Base-by-base conservation (phyloP, 2,797 vertebrate genomes). In the Molothrus aeneus region DNA sequence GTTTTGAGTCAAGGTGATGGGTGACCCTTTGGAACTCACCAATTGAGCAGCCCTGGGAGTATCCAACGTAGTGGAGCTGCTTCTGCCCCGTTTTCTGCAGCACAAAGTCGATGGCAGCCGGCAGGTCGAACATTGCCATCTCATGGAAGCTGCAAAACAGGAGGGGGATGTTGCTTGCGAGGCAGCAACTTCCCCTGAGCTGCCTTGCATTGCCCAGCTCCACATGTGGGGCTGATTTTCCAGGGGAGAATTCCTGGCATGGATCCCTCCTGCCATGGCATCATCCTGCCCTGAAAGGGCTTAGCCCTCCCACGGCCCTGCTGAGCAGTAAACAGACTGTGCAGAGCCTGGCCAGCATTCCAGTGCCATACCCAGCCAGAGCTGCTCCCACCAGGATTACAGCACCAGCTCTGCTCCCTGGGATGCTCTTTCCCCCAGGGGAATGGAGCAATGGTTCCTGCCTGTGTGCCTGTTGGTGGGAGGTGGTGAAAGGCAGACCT, bases 31-130 rank as follows among this genome's bases (percentile, higher is more conserved):
- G 3, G 65, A 31, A 90, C 80, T 7, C 59, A 99, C 99, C 98
- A 3, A 98, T 98, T 0, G 98, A 98, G 74, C 98, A 98, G 63
- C 99, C 99, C 96, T 99, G 98, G 20, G 99, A 99, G 97, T 99
- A 95, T 71, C 99, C 98, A 6, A 98, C 10, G 34, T 99, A 99
- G 91, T 97, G 98, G 50, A 99, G 96, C 96, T 98, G 97, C 61
- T 98, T 94, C 96, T 98, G 98, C 32, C 97, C 91, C 0, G 98
- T 98, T 91, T 95, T 97, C 97, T 98, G 98, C 89, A 98, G 97
- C 90, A 99, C 97, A 84, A 98, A 97, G 96, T 98, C 61, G 3
- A 99, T 96, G 31, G 97, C 95, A 4, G 99, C 98, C 5, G 98
- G 99, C 24, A 99, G 98, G 75, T 99, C 98, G 21, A 98, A 97